A percentile compares a stretch with the other conserved stretches of the same genome.
Evolutionary conservation across 1,140 invertebrate species (phyloP).

Genomic region (Schmidtea mediterranea): DNA sequence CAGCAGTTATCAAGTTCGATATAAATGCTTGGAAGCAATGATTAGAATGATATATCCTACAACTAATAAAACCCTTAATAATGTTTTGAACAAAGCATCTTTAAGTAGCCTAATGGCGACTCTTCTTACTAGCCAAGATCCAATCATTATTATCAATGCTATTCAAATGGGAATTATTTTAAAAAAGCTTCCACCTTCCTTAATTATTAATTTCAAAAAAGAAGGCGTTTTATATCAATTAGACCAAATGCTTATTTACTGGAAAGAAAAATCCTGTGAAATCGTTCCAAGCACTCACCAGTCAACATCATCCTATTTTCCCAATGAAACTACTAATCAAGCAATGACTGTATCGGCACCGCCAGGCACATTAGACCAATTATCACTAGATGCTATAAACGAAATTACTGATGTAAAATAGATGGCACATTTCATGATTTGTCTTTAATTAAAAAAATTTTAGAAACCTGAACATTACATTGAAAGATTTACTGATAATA

Average conservation of each 20-base stretch:
- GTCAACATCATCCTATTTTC: no score
- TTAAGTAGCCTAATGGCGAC: conserved; percentile 60
- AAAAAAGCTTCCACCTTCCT: conserved; percentile 72
- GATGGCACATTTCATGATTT: no score
- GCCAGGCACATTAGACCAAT: no score
- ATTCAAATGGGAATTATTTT: conserved; percentile 84
- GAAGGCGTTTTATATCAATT: conserved; percentile 34
- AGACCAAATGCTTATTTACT: neutral
- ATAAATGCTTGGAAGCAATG: conserved; percentile 75
- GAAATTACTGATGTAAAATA: no score
- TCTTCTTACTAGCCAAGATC: conserved; percentile 79
- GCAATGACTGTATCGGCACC: no score
- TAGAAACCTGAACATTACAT: no score
- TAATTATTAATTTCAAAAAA: conserved; percentile 67
- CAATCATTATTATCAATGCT: conserved; percentile 80
- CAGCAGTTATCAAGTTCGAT: conserved; percentile 56
- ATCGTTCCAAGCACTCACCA: no score
- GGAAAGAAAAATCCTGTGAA: no score
- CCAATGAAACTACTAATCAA: no score
- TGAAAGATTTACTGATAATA: no score
- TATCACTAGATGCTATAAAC: no score
- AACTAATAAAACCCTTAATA: conserved; percentile 42
- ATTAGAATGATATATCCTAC: conserved; percentile 81
- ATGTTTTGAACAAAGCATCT: conserved; percentile 6
- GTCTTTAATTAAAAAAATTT: no score